Percentiles rank a stretch among this genome's conserved stretches.
phyloP scores from a whole-genome alignment of 2,113 vertebrate genomes.

The Sigmodon hispidus region DNA sequence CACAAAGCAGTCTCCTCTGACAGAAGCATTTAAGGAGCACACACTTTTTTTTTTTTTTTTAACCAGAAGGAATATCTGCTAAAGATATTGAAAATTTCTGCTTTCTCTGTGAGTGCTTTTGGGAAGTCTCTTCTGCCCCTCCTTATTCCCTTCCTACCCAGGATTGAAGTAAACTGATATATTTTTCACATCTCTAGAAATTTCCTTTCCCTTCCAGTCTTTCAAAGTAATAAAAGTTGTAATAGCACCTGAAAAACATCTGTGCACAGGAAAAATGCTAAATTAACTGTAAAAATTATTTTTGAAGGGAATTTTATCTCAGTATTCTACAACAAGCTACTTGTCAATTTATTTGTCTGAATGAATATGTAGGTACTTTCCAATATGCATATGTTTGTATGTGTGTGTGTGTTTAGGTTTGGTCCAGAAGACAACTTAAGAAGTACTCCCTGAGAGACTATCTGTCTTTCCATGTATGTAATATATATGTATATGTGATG shows the following conservation, averaged over 20 bases:
- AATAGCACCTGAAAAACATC: not conserved
- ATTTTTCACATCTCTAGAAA: not conserved
- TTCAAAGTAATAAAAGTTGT: not conserved
- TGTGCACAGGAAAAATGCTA: not conserved
- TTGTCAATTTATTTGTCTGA: not conserved
- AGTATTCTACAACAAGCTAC: not conserved
- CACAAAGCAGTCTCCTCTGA: not conserved
- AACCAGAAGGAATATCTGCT: not conserved
- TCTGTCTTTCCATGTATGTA: not conserved
- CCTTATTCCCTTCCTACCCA: not conserved
- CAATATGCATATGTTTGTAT: not conserved
- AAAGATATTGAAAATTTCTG: not conserved
- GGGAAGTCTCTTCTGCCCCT: not conserved
- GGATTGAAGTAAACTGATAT: not conserved
- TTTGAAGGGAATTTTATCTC: not conserved
- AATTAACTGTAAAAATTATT: not conserved
- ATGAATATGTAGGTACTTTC: not conserved
- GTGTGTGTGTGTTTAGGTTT: not conserved
- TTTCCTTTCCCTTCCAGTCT: not conserved
- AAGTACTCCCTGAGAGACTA: too few species aligned
- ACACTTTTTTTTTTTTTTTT: too few species aligned
- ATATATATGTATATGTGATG: too few species aligned
- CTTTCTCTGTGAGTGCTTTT: not conserved
- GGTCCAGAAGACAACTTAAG: not conserved
- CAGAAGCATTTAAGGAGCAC: not conserved